These are phyloP conservation scores for Corydoras sp. DNA, from an alignment of 2,113 vertebrate genomes.

Conservation along the genomic window DNA sequence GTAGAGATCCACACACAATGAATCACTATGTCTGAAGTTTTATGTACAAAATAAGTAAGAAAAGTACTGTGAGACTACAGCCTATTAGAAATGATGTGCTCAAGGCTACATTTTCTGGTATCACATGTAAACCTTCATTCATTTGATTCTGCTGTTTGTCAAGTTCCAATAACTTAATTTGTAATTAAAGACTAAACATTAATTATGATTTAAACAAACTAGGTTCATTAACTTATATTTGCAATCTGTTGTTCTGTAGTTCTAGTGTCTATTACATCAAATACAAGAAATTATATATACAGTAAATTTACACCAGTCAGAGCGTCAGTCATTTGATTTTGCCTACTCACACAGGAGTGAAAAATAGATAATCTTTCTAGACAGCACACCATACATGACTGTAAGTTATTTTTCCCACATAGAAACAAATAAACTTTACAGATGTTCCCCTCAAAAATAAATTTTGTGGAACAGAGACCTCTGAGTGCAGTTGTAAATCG, in stretches of 20 bases:
- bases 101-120: slow-evolving; percentile 34
- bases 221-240: slow-evolving; percentile 9
- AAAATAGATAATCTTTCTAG: background rate
- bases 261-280: background rate
- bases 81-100: slow-evolving; percentile 36
- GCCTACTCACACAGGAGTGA: background rate
- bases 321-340: background rate
- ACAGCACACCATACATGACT: background rate
- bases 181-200: slow-evolving; percentile 14
- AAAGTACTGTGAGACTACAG: slow-evolving; percentile 31
- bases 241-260: slow-evolving; percentile 23
- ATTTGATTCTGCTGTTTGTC: slow-evolving; percentile 11
- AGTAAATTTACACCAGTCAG: background rate
- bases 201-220: slow-evolving; percentile 9
- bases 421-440: slow-evolving; percentile 23
- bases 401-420: slow-evolving; percentile 29
- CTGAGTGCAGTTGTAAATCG: too few relatives aligned
- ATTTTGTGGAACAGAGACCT: too few relatives aligned
- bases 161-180: slow-evolving; percentile 14
- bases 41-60: slow-evolving; percentile 21
- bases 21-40: too few relatives aligned
- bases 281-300: slow-evolving; percentile 19
- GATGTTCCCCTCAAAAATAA: slow-evolving; percentile 7
- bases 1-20: too few relatives aligned
- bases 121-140: slow-evolving; percentile 31